Base-by-base conservation (phyloP, 23 tunicate species). In the Halocynthia roretzi region DNA sequence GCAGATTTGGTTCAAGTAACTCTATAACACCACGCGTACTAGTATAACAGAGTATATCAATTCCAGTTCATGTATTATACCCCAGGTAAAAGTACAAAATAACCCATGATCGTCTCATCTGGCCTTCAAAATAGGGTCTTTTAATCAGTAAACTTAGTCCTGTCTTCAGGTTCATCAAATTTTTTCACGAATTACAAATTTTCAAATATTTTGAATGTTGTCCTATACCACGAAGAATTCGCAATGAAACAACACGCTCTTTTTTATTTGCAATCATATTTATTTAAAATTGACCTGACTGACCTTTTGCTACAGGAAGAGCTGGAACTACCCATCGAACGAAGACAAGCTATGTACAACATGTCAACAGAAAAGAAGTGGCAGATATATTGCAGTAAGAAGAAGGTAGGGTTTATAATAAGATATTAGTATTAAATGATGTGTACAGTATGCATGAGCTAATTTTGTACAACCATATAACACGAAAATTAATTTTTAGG, bases 321-420 rank as follows among this genome's bases (percentile, higher is more conserved):
- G 61, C 89, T 95, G 19, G 99, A 95, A 44, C 85, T 95, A 12
- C 99, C 99, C 5, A 66, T 77, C 51, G 76, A 82, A 54, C 84
- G 87, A 63, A 70, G 94, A 21, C 87, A 88, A 61, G 84, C 80
- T 0, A 88, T 95, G 96, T 83, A 80, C 77, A 66, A 67, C 20
- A 61, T 95, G 54, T 56, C 91, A 6, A 90, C 90, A 6, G 91
- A 88, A 58, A 95, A 95, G 67, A 94, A 95, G 55, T 95, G 99
- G 99, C 93, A 95, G 50, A 73, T 88, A 14, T 82, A 82, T 58
- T 91, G 86, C 78, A 85, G 85, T 57, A 85, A 91, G 57, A 91
- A 91, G 31, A 82, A 85, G 87, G 97, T 85, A 81, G 51, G 5
- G 17, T 31, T 0, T 52, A 19, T 31, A 44, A 9, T 54, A 23